Percentiles rank a stretch among this genome's conserved stretches.
Evolutionary conservation across 2,888 invertebrate species (phyloP).

Genomic region (Bedellia somnulentella): DNA sequence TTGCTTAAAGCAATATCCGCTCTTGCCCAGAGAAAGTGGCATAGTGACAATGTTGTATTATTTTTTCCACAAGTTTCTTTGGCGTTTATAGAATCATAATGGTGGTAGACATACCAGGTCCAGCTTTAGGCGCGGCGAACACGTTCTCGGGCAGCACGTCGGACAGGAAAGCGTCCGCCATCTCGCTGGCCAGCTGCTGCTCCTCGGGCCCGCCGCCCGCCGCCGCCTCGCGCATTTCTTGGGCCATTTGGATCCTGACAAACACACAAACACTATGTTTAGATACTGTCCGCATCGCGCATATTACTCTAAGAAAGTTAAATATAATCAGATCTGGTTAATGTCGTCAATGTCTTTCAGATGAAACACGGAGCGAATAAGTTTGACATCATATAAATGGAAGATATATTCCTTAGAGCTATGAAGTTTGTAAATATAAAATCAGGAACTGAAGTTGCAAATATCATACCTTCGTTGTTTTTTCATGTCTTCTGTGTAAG

Average conservation of each 20-base stretch:
- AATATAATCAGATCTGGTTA: neutral
- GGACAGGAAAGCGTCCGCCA: constrained; percentile 95
- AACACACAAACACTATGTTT: constrained; percentile 4
- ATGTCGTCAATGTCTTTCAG: neutral
- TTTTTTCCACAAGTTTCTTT: neutral
- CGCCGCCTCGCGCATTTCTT: constrained; percentile 97
- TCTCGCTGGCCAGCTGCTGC: constrained; percentile 92
- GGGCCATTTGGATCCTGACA: constrained; percentile 90
- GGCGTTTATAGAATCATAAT: too few relatives aligned
- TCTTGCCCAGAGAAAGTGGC: constrained; percentile 60
- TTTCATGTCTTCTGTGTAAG: constrained; percentile 97
- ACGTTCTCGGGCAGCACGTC: constrained; percentile 92
- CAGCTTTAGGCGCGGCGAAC: constrained; percentile 96
- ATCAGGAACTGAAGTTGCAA: too few relatives aligned
- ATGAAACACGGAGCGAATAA: constrained; percentile 11
- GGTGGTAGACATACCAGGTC: constrained; percentile 53
- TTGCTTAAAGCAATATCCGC: constrained; percentile 29
- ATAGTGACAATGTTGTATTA: neutral
- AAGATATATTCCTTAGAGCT: too few relatives aligned
- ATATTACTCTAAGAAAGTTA: too few relatives aligned
- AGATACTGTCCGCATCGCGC: too few relatives aligned
- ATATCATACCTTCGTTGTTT: constrained; percentile 79
- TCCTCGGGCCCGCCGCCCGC: constrained; percentile 82
- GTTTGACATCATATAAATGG: constrained; percentile 50
- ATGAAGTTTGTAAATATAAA: too few relatives aligned